Evolutionary conservation across 2,113 vertebrate species (phyloP).

Genomic region (Microcebus jonahi): DNA sequence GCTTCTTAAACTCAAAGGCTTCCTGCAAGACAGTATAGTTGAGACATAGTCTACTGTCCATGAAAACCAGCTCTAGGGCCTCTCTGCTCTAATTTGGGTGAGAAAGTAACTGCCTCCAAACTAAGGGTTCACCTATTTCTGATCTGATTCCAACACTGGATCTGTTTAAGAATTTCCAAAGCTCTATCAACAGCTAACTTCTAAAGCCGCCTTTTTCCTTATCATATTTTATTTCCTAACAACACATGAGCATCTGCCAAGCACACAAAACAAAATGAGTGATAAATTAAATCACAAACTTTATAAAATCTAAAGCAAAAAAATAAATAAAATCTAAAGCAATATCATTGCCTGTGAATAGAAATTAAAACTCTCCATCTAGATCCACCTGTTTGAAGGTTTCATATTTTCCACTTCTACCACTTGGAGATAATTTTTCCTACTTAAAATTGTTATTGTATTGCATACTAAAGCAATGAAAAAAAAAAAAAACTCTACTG

Average conservation of each 20-base stretch:
- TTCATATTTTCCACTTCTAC: not conserved
- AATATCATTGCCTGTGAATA: not conserved
- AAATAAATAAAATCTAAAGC: not conserved
- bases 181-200: not conserved
- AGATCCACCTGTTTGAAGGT: not conserved
- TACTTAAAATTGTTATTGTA: not conserved
- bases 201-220: not conserved
- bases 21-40: slow-evolving; percentile 84
- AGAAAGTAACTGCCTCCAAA: not conserved
- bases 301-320: not conserved
- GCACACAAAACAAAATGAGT: not conserved
- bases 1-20: slow-evolving; percentile 97
- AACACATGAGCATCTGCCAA: not conserved
- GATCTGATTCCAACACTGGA: not conserved
- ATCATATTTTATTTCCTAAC: not conserved
- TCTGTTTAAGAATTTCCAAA: not conserved
- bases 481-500: not conserved
- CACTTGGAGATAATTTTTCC: not conserved
- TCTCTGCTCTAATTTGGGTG: not conserved
- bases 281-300: not conserved
- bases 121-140: not conserved
- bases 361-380: not conserved
- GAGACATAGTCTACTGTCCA: slow-evolving; percentile 15
- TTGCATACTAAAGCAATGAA: not conserved
- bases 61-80: slow-evolving; percentile 7